Percentiles rank a stretch among this genome's conserved stretches.
These are phyloP conservation scores for Schizaphis graminum DNA, from an alignment of 2,888 invertebrate species.

Conservation along the genomic window DNA sequence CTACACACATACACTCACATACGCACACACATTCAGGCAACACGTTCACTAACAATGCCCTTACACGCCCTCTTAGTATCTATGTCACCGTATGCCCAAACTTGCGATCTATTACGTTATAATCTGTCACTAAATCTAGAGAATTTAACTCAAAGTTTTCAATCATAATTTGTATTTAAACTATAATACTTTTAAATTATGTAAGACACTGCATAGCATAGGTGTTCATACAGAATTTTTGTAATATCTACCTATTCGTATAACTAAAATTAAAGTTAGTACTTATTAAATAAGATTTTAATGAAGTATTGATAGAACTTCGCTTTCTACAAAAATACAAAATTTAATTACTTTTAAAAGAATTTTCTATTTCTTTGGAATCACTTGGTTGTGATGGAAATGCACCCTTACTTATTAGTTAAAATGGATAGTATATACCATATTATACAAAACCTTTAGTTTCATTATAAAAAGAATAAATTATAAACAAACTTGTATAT, in stretches of 20 bases:
- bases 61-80: slow-evolving; percentile 22
- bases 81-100: slow-evolving; percentile 13
- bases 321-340: no score
- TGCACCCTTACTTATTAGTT: background rate
- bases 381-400: background rate
- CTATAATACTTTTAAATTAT: background rate
- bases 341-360: background rate
- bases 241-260: no score
- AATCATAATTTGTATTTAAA: background rate
- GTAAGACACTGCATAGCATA: no score
- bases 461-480: background rate
- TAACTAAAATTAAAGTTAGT: no score
- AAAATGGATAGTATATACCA: background rate
- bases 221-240: no score
- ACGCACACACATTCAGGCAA: background rate
- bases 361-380: background rate
- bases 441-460: background rate
- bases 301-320: no score
- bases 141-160: background rate
- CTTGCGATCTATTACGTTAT: background rate
- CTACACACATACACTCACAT: background rate
- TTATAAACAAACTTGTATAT: background rate
- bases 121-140: background rate
- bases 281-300: no score
- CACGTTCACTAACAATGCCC: background rate